A percentile compares a stretch with the other conserved stretches of the same genome.
Evolutionary conservation across 1,140 invertebrate genomes (phyloP).

Genomic region (Oreohelix idahoensis): DNA sequence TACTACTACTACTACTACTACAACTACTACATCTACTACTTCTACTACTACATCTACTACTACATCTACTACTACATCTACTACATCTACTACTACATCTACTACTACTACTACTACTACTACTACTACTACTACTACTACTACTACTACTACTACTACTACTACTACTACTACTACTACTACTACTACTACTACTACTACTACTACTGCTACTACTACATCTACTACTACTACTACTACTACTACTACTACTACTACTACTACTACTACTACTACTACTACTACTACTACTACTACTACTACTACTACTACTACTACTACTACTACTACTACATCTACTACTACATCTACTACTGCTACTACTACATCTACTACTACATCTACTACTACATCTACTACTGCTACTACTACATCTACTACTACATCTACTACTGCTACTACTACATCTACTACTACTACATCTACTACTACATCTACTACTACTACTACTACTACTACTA

Average conservation of each 20-base stretch:
- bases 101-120: not conserved
- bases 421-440: too few species aligned
- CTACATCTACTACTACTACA: too few species aligned
- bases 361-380: constrained; percentile 1
- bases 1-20: not conserved
- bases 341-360: constrained; percentile 7
- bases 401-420: too few species aligned
- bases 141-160: not conserved
- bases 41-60: not conserved
- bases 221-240: not conserved
- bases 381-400: constrained; percentile 17
- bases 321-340: not conserved
- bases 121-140: not conserved
- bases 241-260: not conserved
- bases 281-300: not conserved
- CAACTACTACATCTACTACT: not conserved
- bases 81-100: not conserved
- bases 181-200: too few species aligned
- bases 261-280: not conserved
- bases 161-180: not conserved
- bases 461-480: too few species aligned
- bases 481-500: too few species aligned
- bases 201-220: not conserved
- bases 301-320: not conserved
- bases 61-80: not conserved